Evolutionary conservation across 1,140 invertebrate genomes (phyloP).

Genomic region (Drosophila nikananu): DNA sequence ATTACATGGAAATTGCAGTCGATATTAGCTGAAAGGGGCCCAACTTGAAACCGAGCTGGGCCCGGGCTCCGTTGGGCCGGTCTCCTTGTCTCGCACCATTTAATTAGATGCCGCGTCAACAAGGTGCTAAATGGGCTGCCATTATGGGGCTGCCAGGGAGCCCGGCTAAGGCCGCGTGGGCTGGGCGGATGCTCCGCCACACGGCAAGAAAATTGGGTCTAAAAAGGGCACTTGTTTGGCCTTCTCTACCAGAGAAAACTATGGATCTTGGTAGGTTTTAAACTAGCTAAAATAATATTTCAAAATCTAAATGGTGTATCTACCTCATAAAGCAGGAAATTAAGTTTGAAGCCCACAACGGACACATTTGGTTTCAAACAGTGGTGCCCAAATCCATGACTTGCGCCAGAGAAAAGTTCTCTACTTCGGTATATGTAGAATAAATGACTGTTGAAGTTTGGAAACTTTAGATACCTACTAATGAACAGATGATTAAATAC

Average conservation of each 20-base stretch:
- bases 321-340: too few relatives aligned
- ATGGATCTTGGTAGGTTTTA: background rate
- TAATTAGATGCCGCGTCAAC: constrained; percentile 84
- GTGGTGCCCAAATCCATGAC: too few relatives aligned
- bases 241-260: background rate
- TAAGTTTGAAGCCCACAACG: too few relatives aligned
- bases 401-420: background rate
- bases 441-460: background rate
- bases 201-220: background rate
- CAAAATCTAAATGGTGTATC: background rate
- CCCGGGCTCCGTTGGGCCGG: constrained; percentile 23
- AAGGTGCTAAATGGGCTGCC: constrained; percentile 80
- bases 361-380: too few relatives aligned
- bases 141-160: constrained; percentile 49
- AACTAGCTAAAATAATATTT: background rate
- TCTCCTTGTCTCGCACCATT: constrained; percentile 54
- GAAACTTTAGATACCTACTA: background rate
- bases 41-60: constrained; percentile 21
- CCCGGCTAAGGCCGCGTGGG: constrained; percentile 51
- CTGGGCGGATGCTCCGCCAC: constrained; percentile 27
- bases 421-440: background rate
- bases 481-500: too few relatives aligned
- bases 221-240: background rate
- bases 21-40: constrained; percentile 54
- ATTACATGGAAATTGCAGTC: constrained; percentile 76